Conservation (phyloP, 64 coral and sea anemone genomes). For the Montipora efflorescens region DNA sequence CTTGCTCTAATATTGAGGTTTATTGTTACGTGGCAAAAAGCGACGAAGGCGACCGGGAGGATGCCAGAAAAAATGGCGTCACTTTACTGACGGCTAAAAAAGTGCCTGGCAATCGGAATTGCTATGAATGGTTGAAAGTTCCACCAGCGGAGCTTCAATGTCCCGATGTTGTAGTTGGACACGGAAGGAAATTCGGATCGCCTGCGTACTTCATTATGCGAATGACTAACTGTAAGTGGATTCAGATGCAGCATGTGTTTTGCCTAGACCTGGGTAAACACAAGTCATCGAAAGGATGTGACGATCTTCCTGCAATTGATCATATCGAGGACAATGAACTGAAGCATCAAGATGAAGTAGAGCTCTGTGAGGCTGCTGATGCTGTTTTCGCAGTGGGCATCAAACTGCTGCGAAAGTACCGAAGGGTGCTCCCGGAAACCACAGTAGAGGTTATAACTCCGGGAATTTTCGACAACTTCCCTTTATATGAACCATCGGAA, state of each 20-base stretch:
- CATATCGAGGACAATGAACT: constrained; percentile 15
- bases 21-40: not conserved
- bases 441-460: constrained; percentile 31
- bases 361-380: constrained; percentile 48
- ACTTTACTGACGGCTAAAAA: not conserved
- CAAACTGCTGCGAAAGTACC: constrained; percentile 15
- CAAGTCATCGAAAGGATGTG: not conserved
- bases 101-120: not conserved
- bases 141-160: not conserved
- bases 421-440: not conserved
- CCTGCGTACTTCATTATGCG: not conserved
- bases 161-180: constrained; percentile 5
- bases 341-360: constrained; percentile 13
- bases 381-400: constrained; percentile 31
- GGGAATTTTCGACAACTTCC: constrained; percentile 36
- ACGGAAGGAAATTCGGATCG: constrained; percentile 39
- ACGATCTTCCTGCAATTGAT: not conserved
- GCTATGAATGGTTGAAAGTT: not conserved
- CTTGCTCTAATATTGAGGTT: not conserved
- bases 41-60: not conserved
- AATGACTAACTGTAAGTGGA: not conserved
- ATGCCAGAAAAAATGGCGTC: not conserved
- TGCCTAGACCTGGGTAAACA: constrained; percentile 49
- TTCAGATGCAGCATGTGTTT: constrained; percentile 55
- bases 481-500: not conserved